phyloP scores from a whole-genome alignment of 1,140 invertebrate species.

The Dolichoris vasculosae region DNA sequence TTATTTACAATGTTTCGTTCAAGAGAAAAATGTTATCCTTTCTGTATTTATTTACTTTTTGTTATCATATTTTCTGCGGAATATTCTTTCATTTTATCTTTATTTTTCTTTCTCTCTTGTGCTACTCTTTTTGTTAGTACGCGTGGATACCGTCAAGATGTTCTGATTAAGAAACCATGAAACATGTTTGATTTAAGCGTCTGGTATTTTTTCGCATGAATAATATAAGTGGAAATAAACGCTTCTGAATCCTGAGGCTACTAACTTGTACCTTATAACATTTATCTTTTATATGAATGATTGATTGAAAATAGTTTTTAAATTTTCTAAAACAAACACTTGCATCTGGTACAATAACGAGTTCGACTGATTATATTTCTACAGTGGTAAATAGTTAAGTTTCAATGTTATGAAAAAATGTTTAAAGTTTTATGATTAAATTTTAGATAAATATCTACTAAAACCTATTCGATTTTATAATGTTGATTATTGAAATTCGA shows the following conservation, averaged over 20 bases:
- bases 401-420: too few relatives aligned
- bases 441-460: too few relatives aligned
- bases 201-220: conserved; percentile 13
- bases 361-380: too few relatives aligned
- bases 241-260: not conserved
- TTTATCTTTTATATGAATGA: too few relatives aligned
- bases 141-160: not conserved
- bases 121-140: not conserved
- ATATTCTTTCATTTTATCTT: not conserved
- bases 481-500: too few relatives aligned
- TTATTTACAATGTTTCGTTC: not conserved
- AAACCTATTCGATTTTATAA: too few relatives aligned
- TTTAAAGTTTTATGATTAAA: too few relatives aligned
- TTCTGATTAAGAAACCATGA: conserved; percentile 4
- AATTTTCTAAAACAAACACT: too few relatives aligned
- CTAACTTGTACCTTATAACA: not conserved
- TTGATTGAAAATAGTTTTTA: too few relatives aligned
- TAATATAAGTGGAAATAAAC: conserved; percentile 9
- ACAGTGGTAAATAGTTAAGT: too few relatives aligned
- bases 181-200: not conserved
- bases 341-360: too few relatives aligned
- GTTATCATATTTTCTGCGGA: not conserved
- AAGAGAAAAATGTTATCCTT: not conserved
- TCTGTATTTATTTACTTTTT: not conserved
- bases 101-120: not conserved